Evolutionary conservation across 2,888 invertebrate genomes (phyloP), one percentile per base, ranked within the genome.

Genomic region (Corythucha ciliata): DNA sequence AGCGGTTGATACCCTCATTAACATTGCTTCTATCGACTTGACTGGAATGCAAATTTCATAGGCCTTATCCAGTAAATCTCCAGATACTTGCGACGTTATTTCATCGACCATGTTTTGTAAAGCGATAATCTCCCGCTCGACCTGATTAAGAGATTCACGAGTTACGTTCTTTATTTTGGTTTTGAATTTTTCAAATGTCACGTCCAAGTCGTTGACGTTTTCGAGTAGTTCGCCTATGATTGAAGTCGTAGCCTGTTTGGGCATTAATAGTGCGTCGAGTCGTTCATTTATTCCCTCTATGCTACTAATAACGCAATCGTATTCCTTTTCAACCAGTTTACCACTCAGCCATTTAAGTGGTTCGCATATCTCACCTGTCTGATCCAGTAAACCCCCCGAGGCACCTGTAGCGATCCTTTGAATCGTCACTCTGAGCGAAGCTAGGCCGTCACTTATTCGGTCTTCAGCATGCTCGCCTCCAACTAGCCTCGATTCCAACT

Each of bases 21-120:
- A n/a, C n/a, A n/a, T n/a, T n/a, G n/a, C n/a, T 32, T 49, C 49
- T 1, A 49, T 41, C 4, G 49, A 40, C 42, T 49, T 49, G 20
- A 51, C 34, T 10, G 51, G 51, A 14, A 51, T 26, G 51, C 51
- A 51, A 14, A 45, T 45, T 26, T 51, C 51, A 16, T 44, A 41
- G 7, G 51, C 51, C 46, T 21, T 51, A 18, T 51, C 51, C 8
- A 51, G 37, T 2, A 51, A 22, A 21, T 51, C 51, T 22, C 45
- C 29, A 4, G 51, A 45, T 3, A 45, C 51, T 45, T 45, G 45
- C 5, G 51, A 36, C 7, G 51, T 37, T 10, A 51, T 24, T 21
- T 51, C 51, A 12, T 51, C 45, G 2, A 51, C 39, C 12, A 51
- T 51, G 45, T 51, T 51, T 21, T 51, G 51, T n/a, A 51, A 37